Percentiles rank a stretch among this genome's conserved stretches.
Conservation (phyloP, 2,113 vertebrate species). For the Chroicocephalus ridibundus region DNA sequence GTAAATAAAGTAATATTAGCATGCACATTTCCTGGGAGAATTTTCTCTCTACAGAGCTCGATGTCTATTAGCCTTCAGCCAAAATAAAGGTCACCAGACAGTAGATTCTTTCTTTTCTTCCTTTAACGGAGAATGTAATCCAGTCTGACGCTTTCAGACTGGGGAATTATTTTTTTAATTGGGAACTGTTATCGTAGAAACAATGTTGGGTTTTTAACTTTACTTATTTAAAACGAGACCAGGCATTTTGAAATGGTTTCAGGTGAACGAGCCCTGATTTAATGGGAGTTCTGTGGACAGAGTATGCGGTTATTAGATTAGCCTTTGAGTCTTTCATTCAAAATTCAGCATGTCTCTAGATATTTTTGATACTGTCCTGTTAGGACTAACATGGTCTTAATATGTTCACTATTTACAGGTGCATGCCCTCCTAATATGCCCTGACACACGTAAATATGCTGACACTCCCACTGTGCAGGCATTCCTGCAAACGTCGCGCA, state of each 20-base stretch:
- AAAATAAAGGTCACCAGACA: slow-evolving; percentile 73
- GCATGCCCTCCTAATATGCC: background rate
- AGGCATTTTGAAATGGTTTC: background rate
- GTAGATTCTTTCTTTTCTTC: slow-evolving; percentile 49
- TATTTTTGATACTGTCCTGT: background rate
- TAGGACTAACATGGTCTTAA: background rate
- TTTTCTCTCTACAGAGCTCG: slow-evolving; percentile 16
- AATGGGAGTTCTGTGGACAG: background rate
- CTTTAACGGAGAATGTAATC: slow-evolving; percentile 50
- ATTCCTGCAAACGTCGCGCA: background rate
- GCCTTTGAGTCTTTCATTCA: background rate
- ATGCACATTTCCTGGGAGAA: slow-evolving; percentile 44
- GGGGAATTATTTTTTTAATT: slow-evolving; percentile 45
- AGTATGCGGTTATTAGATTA: background rate
- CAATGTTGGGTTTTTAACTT: background rate
- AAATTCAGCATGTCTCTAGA: background rate
- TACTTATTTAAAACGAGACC: background rate
- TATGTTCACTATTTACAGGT: background rate
- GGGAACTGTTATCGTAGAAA: background rate
- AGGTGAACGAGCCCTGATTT: background rate
- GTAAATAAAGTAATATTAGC: slow-evolving; percentile 47
- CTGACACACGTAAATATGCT: background rate
- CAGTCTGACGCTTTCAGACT: slow-evolving; percentile 46
- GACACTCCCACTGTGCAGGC: background rate
- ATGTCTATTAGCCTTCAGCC: slow-evolving; percentile 63